Base-by-base conservation (phyloP, 1,140 invertebrate species). In the Aphaenogaster floridana region DNA sequence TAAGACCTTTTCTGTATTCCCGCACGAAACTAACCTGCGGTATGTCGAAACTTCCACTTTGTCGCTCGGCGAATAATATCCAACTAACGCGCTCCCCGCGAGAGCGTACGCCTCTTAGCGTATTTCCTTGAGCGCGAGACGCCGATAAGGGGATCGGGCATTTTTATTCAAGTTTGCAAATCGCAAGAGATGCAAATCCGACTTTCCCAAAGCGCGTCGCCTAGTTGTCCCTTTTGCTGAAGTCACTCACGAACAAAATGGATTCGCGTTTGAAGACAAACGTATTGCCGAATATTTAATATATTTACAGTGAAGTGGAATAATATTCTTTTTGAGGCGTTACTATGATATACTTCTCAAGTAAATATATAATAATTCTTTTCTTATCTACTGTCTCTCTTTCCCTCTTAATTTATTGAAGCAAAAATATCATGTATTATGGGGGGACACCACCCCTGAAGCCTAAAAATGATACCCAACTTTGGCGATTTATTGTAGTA, bases 1-100 rank as follows among this genome's bases (percentile, higher is more conserved):
- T 87, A 90, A 90, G 45, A 90, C 76, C 78, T 80, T 80, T 84
- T 64, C 66, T 83, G 78, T 86, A 86, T 86, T 86, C 79, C 57
- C 78, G 21, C 42, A 34, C 54, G 39, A 28, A 69, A 83, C 68
- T 57, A 61, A 84, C 80, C 80, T 76, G 79, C 36, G 69, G 80
- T 71, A 84, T 84, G 80, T 84, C 69, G 69, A 76, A 74, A 84
- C 54, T 81, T 81, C 50, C 79, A 57, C 79, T 84, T 84, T 84
- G 54, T 84, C 69, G 69, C 80, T 76, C 13, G 42, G 42, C 80
- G 54, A 74, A 76, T 84, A 84, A 84, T 84, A 84, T 83, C 39
- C 39, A 48, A 74, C 68, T 71, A 57, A 80, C 61, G 61, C 39
- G 52, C 39, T 42, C 15, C 21, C 48, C 13, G 63, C 13, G 63